Evolutionary conservation across 2,797 vertebrate genomes (phyloP), one percentile per base, ranked within the genome.

Genomic region (Platalea minor): DNA sequence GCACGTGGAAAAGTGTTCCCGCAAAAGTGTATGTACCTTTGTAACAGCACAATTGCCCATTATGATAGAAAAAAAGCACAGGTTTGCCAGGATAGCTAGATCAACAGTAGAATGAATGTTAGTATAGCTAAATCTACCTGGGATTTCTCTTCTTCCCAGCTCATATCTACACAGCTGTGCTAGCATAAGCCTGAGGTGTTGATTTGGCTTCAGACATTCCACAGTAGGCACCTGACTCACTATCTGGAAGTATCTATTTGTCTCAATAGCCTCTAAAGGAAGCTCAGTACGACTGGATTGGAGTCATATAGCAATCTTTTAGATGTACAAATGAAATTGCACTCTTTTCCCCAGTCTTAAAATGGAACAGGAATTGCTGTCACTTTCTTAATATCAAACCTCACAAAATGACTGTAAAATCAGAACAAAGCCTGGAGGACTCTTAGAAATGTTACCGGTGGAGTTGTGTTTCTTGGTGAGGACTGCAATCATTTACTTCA

Each of bases 331-430:
- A 73, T 76, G 86, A 92, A 95, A 94, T 60, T 56, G 48, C 51
- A 45, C 46, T 85, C 53, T 84, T 88, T 81, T 85, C 59, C 13
- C 51, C 2, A 1, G 59, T 59, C 82, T 35, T 35, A 74, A 96
- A 95, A 92, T 70, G 56, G 60, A 96, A 76, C 28, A 85, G 67
- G 68, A 94, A 94, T 92, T 91, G 67, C 81, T 91, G 88, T 91
- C 84, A 67, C 84, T 93, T 88, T 85, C 88, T 85, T 72, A 92
- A 64, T 84, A 91, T 51, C 59, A 1, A 82, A 91, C 51, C 31
- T 77, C 61, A 64, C 51, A 67, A 79, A 93, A 85, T 53, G 16
- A 78, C 60, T 68, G 51, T 60, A 80, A 95, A 92, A 95, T 85
- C 88, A 91, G 85, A 91, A 68, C 57, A 87, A 94, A 92, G 29